Percentiles rank a stretch among this genome's conserved stretches.
Evolutionary conservation across 1,140 invertebrate species (phyloP).

Genomic region (Hormaphis cornu): DNA sequence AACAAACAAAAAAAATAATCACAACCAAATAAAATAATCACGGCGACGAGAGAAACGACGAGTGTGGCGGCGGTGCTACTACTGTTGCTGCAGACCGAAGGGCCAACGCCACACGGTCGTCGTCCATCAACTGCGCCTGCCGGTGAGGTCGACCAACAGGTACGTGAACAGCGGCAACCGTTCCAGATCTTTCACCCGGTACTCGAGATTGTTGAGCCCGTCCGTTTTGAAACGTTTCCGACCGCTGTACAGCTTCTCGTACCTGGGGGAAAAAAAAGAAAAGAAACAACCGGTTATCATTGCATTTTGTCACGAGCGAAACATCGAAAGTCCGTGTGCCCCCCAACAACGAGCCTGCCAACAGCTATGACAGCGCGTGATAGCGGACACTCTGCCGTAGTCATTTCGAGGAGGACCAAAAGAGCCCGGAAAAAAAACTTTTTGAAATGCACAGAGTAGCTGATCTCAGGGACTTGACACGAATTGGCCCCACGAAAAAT

Average conservation of each 20-base stretch:
- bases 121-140: constrained; percentile 48
- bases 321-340: not conserved
- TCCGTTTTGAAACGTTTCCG: constrained; percentile 72
- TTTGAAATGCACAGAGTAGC: too few species aligned
- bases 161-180: constrained; percentile 65
- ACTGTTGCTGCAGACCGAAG: not conserved
- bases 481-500: too few species aligned
- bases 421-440: too few species aligned
- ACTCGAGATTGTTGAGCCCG: constrained; percentile 77
- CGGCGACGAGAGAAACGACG: too few species aligned
- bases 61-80: too few species aligned
- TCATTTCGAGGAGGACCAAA: too few species aligned
- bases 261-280: constrained; percentile 49
- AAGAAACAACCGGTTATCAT: not conserved
- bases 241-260: constrained; percentile 71
- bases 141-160: constrained; percentile 56
- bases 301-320: not conserved
- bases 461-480: too few species aligned
- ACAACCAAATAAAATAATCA: not conserved
- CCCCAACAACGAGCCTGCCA: too few species aligned
- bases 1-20: too few species aligned
- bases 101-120: not conserved
- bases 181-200: constrained; percentile 59
- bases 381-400: too few species aligned
- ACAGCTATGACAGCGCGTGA: too few species aligned